phyloP scores from a whole-genome alignment of 1,140 invertebrate genomes.

The Drosophila punjabiensis region DNA sequence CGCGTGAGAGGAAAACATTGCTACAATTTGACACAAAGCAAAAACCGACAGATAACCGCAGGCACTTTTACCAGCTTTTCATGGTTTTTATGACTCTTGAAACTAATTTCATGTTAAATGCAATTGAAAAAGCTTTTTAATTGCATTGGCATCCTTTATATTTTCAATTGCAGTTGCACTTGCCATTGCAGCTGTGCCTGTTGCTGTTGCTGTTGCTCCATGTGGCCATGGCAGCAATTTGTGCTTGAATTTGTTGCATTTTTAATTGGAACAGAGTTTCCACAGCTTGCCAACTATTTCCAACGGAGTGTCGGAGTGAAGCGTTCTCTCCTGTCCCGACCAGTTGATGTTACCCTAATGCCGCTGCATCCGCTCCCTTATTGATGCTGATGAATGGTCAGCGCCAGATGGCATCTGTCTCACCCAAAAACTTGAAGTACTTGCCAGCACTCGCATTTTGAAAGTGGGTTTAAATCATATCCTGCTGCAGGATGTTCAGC shows the following conservation, averaged over 20 bases:
- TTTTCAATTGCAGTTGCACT: constrained; percentile 25
- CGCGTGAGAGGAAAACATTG: constrained; percentile 5
- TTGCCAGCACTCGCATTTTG: constrained; percentile 16
- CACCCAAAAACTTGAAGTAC: constrained; percentile 14
- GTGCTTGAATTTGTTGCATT: constrained; percentile 48
- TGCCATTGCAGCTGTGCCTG: constrained; percentile 3
- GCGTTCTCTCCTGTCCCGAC: constrained; percentile 8
- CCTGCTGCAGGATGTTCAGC: constrained; percentile 2
- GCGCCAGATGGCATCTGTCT: constrained; percentile 32
- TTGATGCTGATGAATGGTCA: constrained; percentile 44
- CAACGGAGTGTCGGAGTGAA: constrained; percentile 19
- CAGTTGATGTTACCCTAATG: constrained; percentile 19
- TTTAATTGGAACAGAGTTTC: constrained; percentile 52
- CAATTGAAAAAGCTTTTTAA: constrained; percentile 55
- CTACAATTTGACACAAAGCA: constrained; percentile 37
- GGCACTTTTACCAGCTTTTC: constrained; percentile 48
- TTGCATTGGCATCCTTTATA: constrained; percentile 48
- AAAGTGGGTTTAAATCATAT: neutral
- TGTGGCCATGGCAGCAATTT: constrained; percentile 24
- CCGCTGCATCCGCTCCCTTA: constrained; percentile 13
- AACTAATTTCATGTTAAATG: constrained; percentile 55
- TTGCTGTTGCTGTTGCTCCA: constrained; percentile 9
- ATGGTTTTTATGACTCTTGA: constrained; percentile 46
- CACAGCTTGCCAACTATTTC: constrained; percentile 57
- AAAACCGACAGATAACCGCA: constrained; percentile 47